phyloP scores from a whole-genome alignment of 2,113 vertebrate genomes.

The Notarius lentiginosus region DNA sequence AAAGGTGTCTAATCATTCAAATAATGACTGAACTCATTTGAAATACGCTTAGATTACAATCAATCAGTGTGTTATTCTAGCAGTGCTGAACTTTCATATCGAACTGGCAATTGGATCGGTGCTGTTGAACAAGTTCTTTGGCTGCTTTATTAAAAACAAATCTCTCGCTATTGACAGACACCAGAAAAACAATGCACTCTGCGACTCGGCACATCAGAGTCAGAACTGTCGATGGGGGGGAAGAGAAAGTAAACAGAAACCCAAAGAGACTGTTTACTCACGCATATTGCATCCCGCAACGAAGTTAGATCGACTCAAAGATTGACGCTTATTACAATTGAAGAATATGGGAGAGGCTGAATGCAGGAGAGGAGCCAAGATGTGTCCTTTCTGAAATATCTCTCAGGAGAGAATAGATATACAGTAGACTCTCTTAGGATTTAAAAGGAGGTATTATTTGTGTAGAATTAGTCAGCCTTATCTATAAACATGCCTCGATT shows the following conservation, averaged over 20 bases:
- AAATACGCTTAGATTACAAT: background rate
- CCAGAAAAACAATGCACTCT: slow-evolving; percentile 37
- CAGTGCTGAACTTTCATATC: slow-evolving; percentile 7
- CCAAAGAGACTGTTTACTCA: slow-evolving; percentile 51
- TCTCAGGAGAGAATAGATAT: background rate
- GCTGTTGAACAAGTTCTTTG: slow-evolving; percentile 52
- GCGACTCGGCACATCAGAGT: slow-evolving; percentile 35
- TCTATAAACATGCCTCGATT: slow-evolving; percentile 2
- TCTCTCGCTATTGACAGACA: slow-evolving; percentile 55
- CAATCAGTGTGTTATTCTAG: slow-evolving; percentile 11
- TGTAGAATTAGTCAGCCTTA: slow-evolving; percentile 32
- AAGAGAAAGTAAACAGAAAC: slow-evolving; percentile 40
- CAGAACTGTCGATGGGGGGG: slow-evolving; percentile 1
- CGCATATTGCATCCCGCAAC: slow-evolving; percentile 38
- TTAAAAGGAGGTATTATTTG: slow-evolving; percentile 11
- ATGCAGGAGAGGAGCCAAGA: background rate
- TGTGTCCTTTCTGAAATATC: slow-evolving; percentile 4
- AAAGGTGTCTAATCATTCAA: background rate
- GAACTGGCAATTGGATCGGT: slow-evolving; percentile 29
- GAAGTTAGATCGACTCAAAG: slow-evolving; percentile 37
- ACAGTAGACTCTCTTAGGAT: background rate
- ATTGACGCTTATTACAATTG: slow-evolving; percentile 42
- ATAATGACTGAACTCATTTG: background rate
- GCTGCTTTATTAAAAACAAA: slow-evolving; percentile 54
- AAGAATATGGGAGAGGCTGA: slow-evolving; percentile 21